Percentiles rank a stretch among this genome's conserved stretches.
Evolutionary conservation across 1,140 invertebrate species (phyloP).

Genomic region (Neodiprion lecontei): DNA sequence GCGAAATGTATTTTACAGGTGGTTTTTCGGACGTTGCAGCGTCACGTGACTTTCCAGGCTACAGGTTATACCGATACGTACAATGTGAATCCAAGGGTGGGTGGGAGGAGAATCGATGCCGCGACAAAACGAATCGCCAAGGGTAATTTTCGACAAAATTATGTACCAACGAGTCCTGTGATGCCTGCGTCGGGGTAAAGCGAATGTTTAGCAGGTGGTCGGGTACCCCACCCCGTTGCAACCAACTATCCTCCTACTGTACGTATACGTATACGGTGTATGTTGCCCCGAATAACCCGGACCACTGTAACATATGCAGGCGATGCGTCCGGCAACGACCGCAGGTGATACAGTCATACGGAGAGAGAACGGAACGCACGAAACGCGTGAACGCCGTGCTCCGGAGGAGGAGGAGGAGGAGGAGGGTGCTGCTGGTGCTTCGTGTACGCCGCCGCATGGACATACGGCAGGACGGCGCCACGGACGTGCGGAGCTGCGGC

Average conservation of each 20-base stretch:
- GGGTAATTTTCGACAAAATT: constrained; percentile 1
- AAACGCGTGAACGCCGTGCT: neutral
- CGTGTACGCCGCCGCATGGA: constrained; percentile 11
- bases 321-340: neutral
- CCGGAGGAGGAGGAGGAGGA: neutral
- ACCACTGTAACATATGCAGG: too few species aligned
- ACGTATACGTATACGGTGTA: too few species aligned
- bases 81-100: neutral
- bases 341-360: constrained; percentile 28
- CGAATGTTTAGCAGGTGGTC: constrained; percentile 7
- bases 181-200: neutral
- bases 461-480: neutral
- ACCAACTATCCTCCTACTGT: too few species aligned
- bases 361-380: neutral
- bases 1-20: too few species aligned
- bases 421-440: constrained; percentile 6
- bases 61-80: too few species aligned
- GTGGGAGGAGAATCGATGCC: neutral
- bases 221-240: neutral
- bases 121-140: constrained; percentile 1
- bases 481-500: constrained; percentile 26
- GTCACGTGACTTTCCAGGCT: too few species aligned
- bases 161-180: neutral
- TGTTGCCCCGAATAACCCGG: too few species aligned
- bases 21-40: too few species aligned